Conservation (phyloP, 2,797 vertebrate species). For the Parambassis ranga region DNA sequence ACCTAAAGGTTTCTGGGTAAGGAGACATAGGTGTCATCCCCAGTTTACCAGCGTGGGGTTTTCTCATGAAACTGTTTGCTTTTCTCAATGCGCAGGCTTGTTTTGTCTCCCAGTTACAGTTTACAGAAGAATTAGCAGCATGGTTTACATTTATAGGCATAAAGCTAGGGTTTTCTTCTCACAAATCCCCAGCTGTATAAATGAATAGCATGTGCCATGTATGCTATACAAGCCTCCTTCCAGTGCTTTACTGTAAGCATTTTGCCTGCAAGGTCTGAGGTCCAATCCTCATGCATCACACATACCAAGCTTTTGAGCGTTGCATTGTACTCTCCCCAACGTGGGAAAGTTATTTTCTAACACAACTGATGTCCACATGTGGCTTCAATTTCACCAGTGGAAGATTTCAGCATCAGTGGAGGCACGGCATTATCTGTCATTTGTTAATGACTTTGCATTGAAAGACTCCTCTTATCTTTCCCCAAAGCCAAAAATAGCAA, state of each 20-base stretch:
- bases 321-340: slow-evolving; percentile 41
- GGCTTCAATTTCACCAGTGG: slow-evolving; percentile 76
- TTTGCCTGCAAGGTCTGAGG: slow-evolving; percentile 54
- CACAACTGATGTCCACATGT: slow-evolving; percentile 73
- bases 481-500: slow-evolving; percentile 65
- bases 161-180: slow-evolving; percentile 64
- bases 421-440: slow-evolving; percentile 73
- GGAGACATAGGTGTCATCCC: slow-evolving; percentile 73
- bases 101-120: slow-evolving; percentile 56
- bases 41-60: slow-evolving; percentile 34
- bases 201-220: slow-evolving; percentile 58
- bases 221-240: slow-evolving; percentile 22
- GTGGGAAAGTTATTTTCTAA: slow-evolving; percentile 81
- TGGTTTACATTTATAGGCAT: slow-evolving; percentile 63
- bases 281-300: slow-evolving; percentile 55
- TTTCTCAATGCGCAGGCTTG: slow-evolving; percentile 45
- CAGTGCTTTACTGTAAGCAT: slow-evolving; percentile 39
- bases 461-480: slow-evolving; percentile 72
- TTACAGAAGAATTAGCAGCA: slow-evolving; percentile 64
- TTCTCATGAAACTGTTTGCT: slow-evolving; percentile 75
- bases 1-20: slow-evolving; percentile 71
- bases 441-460: slow-evolving; percentile 72
- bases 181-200: slow-evolving; percentile 71
- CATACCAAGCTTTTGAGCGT: slow-evolving; percentile 52
- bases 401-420: slow-evolving; percentile 66